Base-by-base conservation (phyloP, 2,113 vertebrate species). In the Rutilus rutilus region DNA sequence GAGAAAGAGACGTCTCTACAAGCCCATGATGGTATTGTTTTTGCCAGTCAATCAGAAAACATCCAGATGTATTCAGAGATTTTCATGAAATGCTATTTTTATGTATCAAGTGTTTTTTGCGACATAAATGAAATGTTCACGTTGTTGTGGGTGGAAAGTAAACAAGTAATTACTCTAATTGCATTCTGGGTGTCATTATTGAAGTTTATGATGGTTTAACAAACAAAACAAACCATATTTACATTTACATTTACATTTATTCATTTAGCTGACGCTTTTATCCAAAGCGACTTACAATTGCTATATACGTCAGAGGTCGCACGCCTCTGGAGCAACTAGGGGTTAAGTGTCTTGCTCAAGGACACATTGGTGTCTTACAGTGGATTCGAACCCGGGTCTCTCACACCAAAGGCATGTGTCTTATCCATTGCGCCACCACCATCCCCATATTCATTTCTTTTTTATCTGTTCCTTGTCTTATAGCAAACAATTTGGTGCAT, bases 141-240 rank as follows among this genome's bases (percentile, higher is more conserved):
- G 30, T 85, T 14, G 17, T 27, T 81, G 47, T 85, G 80, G 65
- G 85, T 75, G 78, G 47, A 45, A 73, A 86, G 87, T 85, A 85
- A 88, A 85, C 59, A 30, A 65, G 15, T n/a, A 60, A 86, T 82
- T 85, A 30, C 21, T 27, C 8, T 10, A 30, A 42, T 45, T 45
- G 78, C 5, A 47, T 81, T 42, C 27, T 67, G 15, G 15, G 25
- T 76, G 47, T 86, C 52, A 19, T 86, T 60, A 27, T 85, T 79
- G 5, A 79, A 10, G 25, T 21, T 78, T 19, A 17, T 30, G n/a
- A 52, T 10, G 15, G 8, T 73, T 42, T 23, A 73, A 33, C n/a
- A 15, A 8, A 19, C 14, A 17, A 39, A 39, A 39, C 36, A 39
- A 7, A 7, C 39, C 36, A n/a, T n/a, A n/a, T n/a, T n/a, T n/a